These are phyloP conservation scores for Telmatherina bonti DNA, from an alignment of 2,797 vertebrate species.

Conservation along the genomic window DNA sequence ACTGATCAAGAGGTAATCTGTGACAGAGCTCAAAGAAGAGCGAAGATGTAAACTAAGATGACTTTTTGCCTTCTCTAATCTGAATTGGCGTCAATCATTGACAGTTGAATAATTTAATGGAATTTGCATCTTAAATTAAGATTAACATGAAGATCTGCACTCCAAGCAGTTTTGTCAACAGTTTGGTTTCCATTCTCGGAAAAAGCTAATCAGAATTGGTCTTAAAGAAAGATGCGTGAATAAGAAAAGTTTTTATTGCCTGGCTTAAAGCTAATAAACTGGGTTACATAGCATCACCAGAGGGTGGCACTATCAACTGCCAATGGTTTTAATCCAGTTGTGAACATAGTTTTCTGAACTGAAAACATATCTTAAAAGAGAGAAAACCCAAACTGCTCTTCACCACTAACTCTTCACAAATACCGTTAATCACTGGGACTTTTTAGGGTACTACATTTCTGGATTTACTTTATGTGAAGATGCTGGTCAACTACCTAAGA, in stretches of 20 bases:
- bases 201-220: neutral
- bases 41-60: neutral
- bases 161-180: neutral
- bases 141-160: neutral
- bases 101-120: neutral
- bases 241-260: neutral
- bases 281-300: neutral
- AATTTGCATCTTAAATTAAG: neutral
- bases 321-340: neutral
- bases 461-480: too few relatives aligned
- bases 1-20: slow-evolving; percentile 45
- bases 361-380: neutral
- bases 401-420: too few relatives aligned
- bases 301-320: neutral
- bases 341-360: neutral
- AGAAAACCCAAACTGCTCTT: neutral
- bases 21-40: neutral
- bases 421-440: too few relatives aligned
- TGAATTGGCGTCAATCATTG: too few relatives aligned
- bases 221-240: neutral
- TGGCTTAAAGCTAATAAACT: neutral
- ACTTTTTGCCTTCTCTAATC: neutral
- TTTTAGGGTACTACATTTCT: too few relatives aligned
- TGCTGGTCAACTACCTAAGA: too few relatives aligned
- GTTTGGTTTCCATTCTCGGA: neutral